Base-by-base conservation (phyloP, 2,113 vertebrate genomes). In the Tupaia tana region DNA sequence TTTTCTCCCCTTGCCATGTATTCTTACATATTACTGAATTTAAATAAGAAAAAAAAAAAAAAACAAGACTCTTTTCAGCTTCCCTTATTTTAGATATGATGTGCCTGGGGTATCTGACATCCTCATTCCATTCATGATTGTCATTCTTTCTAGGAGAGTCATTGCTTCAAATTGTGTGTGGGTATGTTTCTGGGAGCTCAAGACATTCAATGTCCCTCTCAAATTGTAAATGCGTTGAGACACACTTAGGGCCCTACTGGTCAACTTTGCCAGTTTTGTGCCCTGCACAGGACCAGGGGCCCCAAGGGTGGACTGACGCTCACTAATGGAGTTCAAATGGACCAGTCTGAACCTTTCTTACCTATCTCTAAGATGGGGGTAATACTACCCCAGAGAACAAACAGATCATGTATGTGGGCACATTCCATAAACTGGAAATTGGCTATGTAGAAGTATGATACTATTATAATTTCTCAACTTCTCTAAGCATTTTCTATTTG, bases 91-190 rank as follows among this genome's bases (percentile, higher is more conserved):
- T 87, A 78, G 84, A 66, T 24, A 58, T 73, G 58, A 66, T 77
- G 56, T 89, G 75, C 31, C 69, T 59, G 13, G 77, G 19, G 71
- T 90, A 31, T 70, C 80, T 56, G 86, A 79, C 92, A 95, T 82
- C 95, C 90, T 96, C 97, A 97, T 96, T 97, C 96, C 92, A 79
- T 79, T 92, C 95, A 70, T 96, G 86, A 67, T 7, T 96, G 78
- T 52, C 97, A 96, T 97, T 98, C 95, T 96, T 95, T 90, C 43
- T 78, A 67, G 85, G 27, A 81, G 58, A 96, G 93, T 94, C 97
- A 96, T 22, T 61, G 87, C 90, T 87, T 87, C 43, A 14, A 34
- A 77, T 63, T 78, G 19, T 90, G 84, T 56, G 95, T 84, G 92
- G 86, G 92, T 78, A 93, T 90, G 59, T 63, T 69, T n/a, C 83